Conservation (phyloP, 2,888 invertebrate species). For the Pseudolycoriella hygida region DNA sequence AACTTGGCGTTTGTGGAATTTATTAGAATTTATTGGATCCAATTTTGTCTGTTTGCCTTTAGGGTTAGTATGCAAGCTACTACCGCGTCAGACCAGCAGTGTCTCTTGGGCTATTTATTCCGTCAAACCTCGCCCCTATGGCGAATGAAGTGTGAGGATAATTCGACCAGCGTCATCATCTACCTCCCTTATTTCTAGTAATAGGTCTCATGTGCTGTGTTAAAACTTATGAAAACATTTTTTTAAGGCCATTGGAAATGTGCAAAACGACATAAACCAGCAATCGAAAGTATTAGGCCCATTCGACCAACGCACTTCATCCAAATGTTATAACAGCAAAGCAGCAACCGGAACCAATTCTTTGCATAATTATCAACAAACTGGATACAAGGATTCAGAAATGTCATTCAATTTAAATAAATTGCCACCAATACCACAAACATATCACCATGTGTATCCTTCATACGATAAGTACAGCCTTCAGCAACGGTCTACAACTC, state of each 20-base stretch:
- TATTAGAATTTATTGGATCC: no score
- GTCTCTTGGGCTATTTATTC: no score
- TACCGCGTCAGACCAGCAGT: no score
- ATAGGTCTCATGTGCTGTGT: not conserved
- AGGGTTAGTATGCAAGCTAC: no score
- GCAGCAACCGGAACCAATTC: not conserved
- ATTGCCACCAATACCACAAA: not conserved
- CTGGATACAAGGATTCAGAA: not conserved
- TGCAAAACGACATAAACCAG: not conserved
- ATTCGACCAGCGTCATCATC: no score
- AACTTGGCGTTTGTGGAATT: no score
- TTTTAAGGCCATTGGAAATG: not conserved
- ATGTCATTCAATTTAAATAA: not conserved
- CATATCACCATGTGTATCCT: not conserved
- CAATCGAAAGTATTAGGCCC: not conserved
- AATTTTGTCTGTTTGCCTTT: no score
- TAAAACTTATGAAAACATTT: not conserved
- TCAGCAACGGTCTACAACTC: not conserved
- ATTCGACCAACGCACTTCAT: not conserved
- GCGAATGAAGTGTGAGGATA: no score
- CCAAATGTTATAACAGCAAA: not conserved
- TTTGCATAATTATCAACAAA: not conserved
- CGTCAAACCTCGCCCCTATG: no score
- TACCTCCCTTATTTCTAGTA: no score
- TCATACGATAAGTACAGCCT: not conserved